Base-by-base conservation (phyloP, 1,140 invertebrate genomes). In the Aphelenchoides fujianensis region DNA sequence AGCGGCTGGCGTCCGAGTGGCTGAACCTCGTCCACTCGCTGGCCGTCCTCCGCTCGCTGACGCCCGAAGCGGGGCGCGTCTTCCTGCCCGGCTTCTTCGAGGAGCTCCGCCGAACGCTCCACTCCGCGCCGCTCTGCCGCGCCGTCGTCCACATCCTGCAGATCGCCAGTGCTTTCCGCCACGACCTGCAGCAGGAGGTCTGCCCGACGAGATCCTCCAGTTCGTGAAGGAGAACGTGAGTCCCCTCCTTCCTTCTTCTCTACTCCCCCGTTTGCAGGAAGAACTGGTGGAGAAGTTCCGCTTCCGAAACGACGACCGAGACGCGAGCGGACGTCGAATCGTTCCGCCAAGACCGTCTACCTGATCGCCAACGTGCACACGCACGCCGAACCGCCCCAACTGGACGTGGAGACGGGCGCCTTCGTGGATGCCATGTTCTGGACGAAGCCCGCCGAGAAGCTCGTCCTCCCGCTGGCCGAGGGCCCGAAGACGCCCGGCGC, bases 201-300 rank as follows among this genome's bases (percentile, higher is more conserved):
- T 19, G 19, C 19, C 55, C 5, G 34, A 5, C 34, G 55, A 59
- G 55, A 19, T 59, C 5, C 28, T 59, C 5, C 12, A 23, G 12
- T 59, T 59, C 19, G 5, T 59, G 55, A 59, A 59, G 7, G 55
- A 59, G 55, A 59, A 59, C 5, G 55, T 59, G 19, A 59, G 5
- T 5, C 23, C 34, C 5, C 23, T 23, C 12, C 19, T 32, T 59
- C 34, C 55, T 59, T 5, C 7, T 59, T 59, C 12, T 19, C n/a
- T 7, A 59, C 5, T 23, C 7, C 7, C 34, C 34, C 5, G 55
- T 59, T 23, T 23, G 5, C 19, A 59, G 55, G 19, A 59, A 19
- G 5, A 23, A 30, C 34, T 59, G 19, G 34, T 23, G 5, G 5
- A 59, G 19, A 5, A 59, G 55, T 7, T 59, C 5, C 55, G 55